Evolutionary conservation across 1,140 invertebrate species (phyloP).

Genomic region (Acromyrmex echinatior): DNA sequence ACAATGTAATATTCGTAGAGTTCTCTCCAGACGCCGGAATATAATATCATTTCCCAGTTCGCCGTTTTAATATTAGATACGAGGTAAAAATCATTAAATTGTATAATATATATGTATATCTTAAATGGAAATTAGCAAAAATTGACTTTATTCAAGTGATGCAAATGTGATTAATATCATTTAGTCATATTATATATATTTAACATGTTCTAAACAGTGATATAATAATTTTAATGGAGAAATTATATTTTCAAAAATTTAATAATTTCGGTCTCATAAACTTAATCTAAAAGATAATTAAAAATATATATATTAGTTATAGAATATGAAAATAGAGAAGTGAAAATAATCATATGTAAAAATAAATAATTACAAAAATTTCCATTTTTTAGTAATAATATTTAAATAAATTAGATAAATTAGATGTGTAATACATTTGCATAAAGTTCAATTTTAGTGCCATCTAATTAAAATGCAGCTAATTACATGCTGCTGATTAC

Average conservation of each 20-base stretch:
- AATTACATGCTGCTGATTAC: no score
- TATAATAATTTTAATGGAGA: neutral
- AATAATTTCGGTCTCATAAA: neutral
- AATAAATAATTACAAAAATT: neutral
- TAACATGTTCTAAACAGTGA: neutral
- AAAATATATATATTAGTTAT: neutral
- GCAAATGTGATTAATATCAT: neutral
- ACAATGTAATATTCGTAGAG: constrained; percentile 25
- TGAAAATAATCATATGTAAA: neutral
- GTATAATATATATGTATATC: neutral
- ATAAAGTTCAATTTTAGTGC: neutral
- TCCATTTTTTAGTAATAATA: neutral
- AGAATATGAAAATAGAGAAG: neutral
- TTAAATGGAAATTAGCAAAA: neutral
- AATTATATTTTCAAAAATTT: constrained; percentile 3
- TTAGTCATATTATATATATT: neutral
- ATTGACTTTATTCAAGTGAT: neutral
- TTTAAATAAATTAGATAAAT: neutral
- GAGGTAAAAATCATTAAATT: constrained; percentile 12
- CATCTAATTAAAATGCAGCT: neutral
- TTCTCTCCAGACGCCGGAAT: constrained; percentile 2
- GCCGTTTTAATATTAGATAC: neutral
- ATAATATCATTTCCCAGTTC: neutral
- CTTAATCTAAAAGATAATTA: neutral
- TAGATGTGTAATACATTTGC: neutral